Base-by-base conservation (phyloP, 2,797 vertebrate genomes). In the Erethizon dorsatum region DNA sequence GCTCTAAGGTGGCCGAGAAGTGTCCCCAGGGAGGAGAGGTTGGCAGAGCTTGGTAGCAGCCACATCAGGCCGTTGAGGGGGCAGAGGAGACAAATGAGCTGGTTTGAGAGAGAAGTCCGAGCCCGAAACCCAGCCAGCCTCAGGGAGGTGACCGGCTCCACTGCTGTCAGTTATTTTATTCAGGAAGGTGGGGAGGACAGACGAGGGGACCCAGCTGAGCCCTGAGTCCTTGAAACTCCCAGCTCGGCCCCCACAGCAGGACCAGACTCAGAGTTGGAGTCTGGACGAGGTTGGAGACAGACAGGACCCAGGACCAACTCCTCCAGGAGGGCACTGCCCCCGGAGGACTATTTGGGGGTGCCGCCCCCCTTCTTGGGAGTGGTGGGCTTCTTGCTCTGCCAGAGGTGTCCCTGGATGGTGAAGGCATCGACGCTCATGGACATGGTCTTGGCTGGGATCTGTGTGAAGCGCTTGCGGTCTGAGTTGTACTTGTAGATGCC, bases 401-500 rank as follows among this genome's bases (percentile, higher is more conserved):
- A 99, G 97, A 99, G 98, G 97, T 99, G 99, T 73, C 99, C 99
- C 17, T 99, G 99, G 98, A 99, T 99, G 95, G 99, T 99, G 98
- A 99, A 99, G 96, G 99, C 99, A 0, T 99, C 99, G 26, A 99
- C 99, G 5, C 99, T 99, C 99, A 99, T 99, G 83, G 99, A 99
- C 99, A 99, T 99, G 97, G 99, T 99, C 98, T 99, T 99, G 98
- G 99, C 99, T 54, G 99, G 99, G 98, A 99, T 99, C 98, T 97
- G 99, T 2, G 99, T 99, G 98, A 99, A 99, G 97, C 99, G 99
- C 97, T 99, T 99, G 98, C 99, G 99, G 98, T 99, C 99, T 0
- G 99, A 99, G 98, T 99, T 99, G 98, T 99, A 99, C 98, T 99
- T 99, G 98, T 99, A 99, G 98, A 99, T 99, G 69, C 99, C 99